These are phyloP conservation scores for Sitophilus oryzae DNA, from an alignment of 1,140 invertebrate species.

Conservation along the genomic window DNA sequence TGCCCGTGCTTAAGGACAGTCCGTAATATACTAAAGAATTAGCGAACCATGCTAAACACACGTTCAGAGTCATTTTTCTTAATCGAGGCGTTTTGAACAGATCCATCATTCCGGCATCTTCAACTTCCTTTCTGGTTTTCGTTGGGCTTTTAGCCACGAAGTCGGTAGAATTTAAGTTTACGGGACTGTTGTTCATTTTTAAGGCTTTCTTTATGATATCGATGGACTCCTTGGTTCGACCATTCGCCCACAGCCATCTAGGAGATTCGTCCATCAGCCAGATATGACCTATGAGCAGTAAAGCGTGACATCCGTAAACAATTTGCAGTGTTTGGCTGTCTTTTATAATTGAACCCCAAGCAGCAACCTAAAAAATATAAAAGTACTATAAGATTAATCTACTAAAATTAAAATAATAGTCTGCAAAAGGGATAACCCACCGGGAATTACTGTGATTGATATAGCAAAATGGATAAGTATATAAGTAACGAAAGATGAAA, in stretches of 20 bases:
- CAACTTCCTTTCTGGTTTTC: constrained; percentile 29
- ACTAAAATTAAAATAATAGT: too few species aligned
- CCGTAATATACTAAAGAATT: constrained; percentile 86
- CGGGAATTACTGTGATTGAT: too few species aligned
- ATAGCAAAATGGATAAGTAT: too few species aligned
- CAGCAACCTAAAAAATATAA: constrained; percentile 44
- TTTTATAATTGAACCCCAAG: constrained; percentile 72
- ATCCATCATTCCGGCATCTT: constrained; percentile 54
- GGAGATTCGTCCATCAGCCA: constrained; percentile 84
- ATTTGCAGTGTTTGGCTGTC: constrained; percentile 70
- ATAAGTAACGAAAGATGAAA: too few species aligned
- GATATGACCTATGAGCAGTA: constrained; percentile 69
- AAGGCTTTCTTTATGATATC: constrained; percentile 66
- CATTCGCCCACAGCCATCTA: constrained; percentile 71
- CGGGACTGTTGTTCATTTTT: constrained; percentile 59
- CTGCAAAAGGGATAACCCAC: too few species aligned
- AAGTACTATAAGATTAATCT: too few species aligned
- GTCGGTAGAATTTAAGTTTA: constrained; percentile 55
- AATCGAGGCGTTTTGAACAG: constrained; percentile 75
- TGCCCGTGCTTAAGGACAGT: constrained; percentile 71
- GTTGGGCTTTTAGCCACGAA: constrained; percentile 49
- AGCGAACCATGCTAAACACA: constrained; percentile 82
- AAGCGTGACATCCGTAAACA: constrained; percentile 68
- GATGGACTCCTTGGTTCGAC: constrained; percentile 62
- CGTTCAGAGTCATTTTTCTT: constrained; percentile 70